Evolutionary conservation across 2,113 vertebrate species (phyloP), one percentile per base, ranked within the genome.

Genomic region (Phycodurus eques): DNA sequence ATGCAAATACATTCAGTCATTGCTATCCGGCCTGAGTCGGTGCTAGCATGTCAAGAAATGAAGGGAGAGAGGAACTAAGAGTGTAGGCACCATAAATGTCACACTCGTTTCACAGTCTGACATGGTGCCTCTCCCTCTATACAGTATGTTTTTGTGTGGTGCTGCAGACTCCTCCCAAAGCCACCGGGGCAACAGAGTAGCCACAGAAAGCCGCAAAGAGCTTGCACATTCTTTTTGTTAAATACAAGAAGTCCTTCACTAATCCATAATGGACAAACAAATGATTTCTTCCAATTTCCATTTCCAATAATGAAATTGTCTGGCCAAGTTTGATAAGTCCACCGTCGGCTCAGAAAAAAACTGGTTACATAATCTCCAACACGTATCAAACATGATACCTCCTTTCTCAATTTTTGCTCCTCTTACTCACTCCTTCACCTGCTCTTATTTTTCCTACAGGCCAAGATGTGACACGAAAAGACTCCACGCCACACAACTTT

Each of bases 1-100:
- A 84, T 87, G 85, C 88, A 82, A 85, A 81, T 80, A 85, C 81
- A 27, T 27, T 27, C 27, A 60, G 79, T 79, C 79, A 80, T 62
- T 71, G 39, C 74, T 46, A 31, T 75, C 64, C 54, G 56, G 65
- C 44, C 60, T 7, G 57, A 75, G 65, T 65, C 67, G 4, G 27
- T 0, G 42, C 71, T 63, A 74, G 64, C 81, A 74, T 80, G 80
- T 82, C 80, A 75, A 73, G 69, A 67, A 85, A 80, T 80, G 75
- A 82, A 74, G 22, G 43, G 57, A 27, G 62, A 79, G 78, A 75
- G 68, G 71, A 81, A 73, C 68, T 59, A 47, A 70, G 68, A 77
- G 60, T 33, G 70, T 69, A 70, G 73, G 67, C 74, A 68, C 78
- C 76, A 68, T 35, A 75, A 14, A 70, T 76, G 74, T 73, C 71